Base-by-base conservation (phyloP, 1,140 invertebrate species). In the Diorhabda carinulata region DNA sequence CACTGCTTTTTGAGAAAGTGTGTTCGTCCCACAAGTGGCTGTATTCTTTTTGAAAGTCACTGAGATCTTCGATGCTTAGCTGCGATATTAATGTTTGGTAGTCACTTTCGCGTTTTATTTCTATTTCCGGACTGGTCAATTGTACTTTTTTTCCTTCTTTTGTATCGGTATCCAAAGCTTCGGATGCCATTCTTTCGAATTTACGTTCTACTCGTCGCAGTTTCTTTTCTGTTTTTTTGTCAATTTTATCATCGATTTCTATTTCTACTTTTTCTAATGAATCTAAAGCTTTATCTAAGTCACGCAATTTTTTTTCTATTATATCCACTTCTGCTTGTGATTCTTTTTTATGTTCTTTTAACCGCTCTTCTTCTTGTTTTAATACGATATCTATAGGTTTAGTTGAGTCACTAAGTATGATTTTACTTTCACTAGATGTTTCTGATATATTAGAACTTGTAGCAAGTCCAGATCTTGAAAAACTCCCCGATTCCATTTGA, bases 131-230 rank as follows among this genome's bases (percentile, higher is more conserved):
- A 2, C 78, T 77, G 40, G 76, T 76, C 60, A 78, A 65, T 69
- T 72, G 72, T 40, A 66, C 59, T 41, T 78, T 72, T 74, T 83
- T 81, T 0, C 76, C 76, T 25, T 73, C 78, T 68, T 72, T 70
- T 56, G 52, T 64, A 67, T 78, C 78, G 69, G 71, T 75, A 60
- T 80, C 80, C 64, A 78, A 75, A 57, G 69, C 69, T 69, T 78
- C 73, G 7, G 84, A 84, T 68, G 85, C 84, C 80, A 87, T 82
- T 73, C 85, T 80, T 78, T 86, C 84, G 76, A 87, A 87, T 77
- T 85, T 84, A 63, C 83, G 78, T 74, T 87, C 86, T 58, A 87
- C 83, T 68, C 84, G 80, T 73, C 78, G 80, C 44, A 80, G 73
- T 77, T 82, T 82, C 43, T 79, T 77, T 62, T 79, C 82, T 58